phyloP scores from a whole-genome alignment of 2,797 vertebrate species.

The Lophotriccus pileatus region DNA sequence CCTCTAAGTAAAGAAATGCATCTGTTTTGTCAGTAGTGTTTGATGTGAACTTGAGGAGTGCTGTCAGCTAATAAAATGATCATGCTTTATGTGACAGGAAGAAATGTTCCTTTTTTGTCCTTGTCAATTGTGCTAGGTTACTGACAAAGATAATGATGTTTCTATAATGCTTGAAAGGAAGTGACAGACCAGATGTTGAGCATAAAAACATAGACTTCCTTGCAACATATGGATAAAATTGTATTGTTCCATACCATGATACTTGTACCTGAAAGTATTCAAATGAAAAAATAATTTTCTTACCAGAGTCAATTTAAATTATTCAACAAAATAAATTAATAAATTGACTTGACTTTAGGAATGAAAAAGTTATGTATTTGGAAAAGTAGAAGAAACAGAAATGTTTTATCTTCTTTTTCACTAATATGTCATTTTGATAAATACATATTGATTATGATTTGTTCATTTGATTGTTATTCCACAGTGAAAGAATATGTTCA shows the following conservation, averaged over 20 bases:
- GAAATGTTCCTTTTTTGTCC: neutral
- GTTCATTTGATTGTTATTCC: neutral
- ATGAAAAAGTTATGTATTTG: neutral
- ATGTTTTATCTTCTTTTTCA: neutral
- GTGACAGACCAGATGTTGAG: neutral
- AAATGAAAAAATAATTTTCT: neutral
- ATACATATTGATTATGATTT: neutral
- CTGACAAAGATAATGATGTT: neutral
- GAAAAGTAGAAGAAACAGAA: neutral
- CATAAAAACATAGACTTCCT: neutral
- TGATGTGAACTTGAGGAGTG: neutral
- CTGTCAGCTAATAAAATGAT: constrained; percentile 1
- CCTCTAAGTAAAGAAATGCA: accelerated
- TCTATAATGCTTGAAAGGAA: neutral
- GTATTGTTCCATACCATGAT: neutral
- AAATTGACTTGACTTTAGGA: neutral
- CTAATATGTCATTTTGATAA: neutral
- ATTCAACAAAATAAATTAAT: neutral
- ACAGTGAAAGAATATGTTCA: neutral
- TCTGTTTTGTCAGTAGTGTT: neutral
- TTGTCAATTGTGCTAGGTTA: neutral
- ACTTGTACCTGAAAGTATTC: neutral
- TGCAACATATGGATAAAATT: neutral
- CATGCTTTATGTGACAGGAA: neutral
- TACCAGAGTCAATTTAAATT: neutral